These are phyloP conservation scores for Tapirus indicus DNA, from an alignment of 2,797 vertebrate species.

Conservation along the genomic window DNA sequence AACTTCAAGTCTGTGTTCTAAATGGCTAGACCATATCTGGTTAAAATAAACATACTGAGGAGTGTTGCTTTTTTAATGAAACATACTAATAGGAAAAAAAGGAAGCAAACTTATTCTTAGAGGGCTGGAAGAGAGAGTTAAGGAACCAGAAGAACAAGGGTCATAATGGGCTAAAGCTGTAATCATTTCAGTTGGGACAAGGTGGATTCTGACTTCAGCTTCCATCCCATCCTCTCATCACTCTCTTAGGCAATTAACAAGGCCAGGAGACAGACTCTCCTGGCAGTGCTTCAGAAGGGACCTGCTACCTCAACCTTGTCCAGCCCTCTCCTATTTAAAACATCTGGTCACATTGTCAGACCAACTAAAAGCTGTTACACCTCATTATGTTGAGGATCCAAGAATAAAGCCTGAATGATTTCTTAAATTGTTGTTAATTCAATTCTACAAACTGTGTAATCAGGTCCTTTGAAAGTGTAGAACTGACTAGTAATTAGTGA, in stretches of 20 bases:
- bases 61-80: neutral
- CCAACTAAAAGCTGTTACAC: neutral
- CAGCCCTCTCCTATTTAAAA: neutral
- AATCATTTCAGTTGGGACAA: neutral
- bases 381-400: neutral
- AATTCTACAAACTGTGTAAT: neutral
- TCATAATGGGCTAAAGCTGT: neutral
- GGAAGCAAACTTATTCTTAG: neutral
- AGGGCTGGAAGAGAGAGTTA: neutral
- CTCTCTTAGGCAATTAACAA: neutral
- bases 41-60: neutral
- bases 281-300: neutral
- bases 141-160: neutral
- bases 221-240: neutral
- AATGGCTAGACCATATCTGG: neutral
- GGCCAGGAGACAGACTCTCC: neutral
- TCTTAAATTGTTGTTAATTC: constrained; percentile 30
- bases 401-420: constrained; percentile 39
- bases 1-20: neutral
- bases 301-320: neutral
- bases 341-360: neutral
- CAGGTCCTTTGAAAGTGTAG: neutral
- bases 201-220: neutral
- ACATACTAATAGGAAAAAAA: neutral
- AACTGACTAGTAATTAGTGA: neutral